A percentile compares a stretch with the other conserved stretches of the same genome.
These are phyloP conservation scores for Anagrus nilaparvatae DNA, from an alignment of 1,140 invertebrate species.

Conservation along the genomic window DNA sequence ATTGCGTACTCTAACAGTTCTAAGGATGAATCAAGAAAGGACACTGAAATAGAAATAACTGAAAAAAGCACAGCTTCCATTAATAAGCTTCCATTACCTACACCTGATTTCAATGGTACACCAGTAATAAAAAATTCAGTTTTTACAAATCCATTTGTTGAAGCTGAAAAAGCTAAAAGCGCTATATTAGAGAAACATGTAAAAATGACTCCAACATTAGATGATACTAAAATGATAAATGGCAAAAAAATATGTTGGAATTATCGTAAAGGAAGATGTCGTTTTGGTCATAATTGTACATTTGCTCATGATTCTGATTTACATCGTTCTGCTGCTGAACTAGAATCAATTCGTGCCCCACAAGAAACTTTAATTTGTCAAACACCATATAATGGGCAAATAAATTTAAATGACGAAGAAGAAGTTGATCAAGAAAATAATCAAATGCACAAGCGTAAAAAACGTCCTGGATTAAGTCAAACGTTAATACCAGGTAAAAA, in stretches of 20 bases:
- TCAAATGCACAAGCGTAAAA: constrained; percentile 52
- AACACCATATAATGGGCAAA: constrained; percentile 32
- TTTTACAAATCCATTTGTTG: constrained; percentile 82
- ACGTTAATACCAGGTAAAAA: constrained; percentile 73
- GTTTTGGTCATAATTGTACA: constrained; percentile 85
- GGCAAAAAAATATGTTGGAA: constrained; percentile 90
- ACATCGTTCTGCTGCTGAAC: constrained; percentile 46
- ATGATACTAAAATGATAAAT: constrained; percentile 66
- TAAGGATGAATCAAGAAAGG: constrained; percentile 27
- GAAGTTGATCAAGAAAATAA: constrained; percentile 45
- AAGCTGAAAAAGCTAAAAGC: constrained; percentile 77
- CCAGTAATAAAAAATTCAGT: constrained; percentile 52
- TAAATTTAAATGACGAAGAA: constrained; percentile 32
- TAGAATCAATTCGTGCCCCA: constrained; percentile 46
- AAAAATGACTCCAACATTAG: constrained; percentile 69
- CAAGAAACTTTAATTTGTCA: constrained; percentile 42
- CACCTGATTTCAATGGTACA: constrained; percentile 41
- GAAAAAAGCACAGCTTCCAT: constrained; percentile 28
- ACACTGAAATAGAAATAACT: constrained; percentile 19
- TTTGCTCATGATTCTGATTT: constrained; percentile 86
- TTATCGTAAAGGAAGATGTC: constrained; percentile 79
- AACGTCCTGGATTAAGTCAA: constrained; percentile 66
- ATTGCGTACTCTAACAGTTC: constrained; percentile 39
- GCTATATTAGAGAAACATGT: constrained; percentile 87
- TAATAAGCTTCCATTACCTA: constrained; percentile 43